Evolutionary conservation across 2,888 invertebrate genomes (phyloP), one percentile per base, ranked within the genome.

Genomic region (Cephus pulcher): DNA sequence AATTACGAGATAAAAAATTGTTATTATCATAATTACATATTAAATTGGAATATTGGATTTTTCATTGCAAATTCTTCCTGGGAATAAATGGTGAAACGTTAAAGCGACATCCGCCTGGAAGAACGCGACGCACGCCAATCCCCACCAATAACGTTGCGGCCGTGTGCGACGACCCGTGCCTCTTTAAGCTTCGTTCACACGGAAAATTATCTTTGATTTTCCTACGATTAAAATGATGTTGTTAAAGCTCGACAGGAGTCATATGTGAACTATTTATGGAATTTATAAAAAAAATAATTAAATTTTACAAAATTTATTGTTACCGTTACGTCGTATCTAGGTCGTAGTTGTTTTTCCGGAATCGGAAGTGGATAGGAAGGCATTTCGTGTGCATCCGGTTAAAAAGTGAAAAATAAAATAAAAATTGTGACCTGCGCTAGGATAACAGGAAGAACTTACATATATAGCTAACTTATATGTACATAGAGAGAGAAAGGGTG

Each of bases 91-190:
- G 76, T 73, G 78, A 73, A 79, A 75, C 77, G 68, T 74, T 79
- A 82, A 79, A 79, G 75, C 82, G 75, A 79, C 79, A 73, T 76
- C 76, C 79, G 78, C 79, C 75, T 78, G 82, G 81, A 82, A 85
- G 86, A 83, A 84, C 75, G 77, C 79, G 88, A 84, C 88, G 84
- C 85, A 83, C 87, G 88, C 86, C 86, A 81, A 82, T 84, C 85
- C 85, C 84, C 83, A 80, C 85, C 80, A 79, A 73, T n/a, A 40
- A 35, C 37, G 76, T 35, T 69, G 77, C 76, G 80, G 80, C 79
- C 82, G 84, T 82, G 78, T 76, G 83, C 82, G 78, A 71, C 80
- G 82, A 83, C 81, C 82, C 83, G 85, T 82, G 83, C 82, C 80
- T 78, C 76, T 75, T 80, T 82, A 75, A 76, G 70, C 33, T 75